phyloP scores from a whole-genome alignment of 2,113 vertebrate genomes.

The Argyrosomus japonicus region DNA sequence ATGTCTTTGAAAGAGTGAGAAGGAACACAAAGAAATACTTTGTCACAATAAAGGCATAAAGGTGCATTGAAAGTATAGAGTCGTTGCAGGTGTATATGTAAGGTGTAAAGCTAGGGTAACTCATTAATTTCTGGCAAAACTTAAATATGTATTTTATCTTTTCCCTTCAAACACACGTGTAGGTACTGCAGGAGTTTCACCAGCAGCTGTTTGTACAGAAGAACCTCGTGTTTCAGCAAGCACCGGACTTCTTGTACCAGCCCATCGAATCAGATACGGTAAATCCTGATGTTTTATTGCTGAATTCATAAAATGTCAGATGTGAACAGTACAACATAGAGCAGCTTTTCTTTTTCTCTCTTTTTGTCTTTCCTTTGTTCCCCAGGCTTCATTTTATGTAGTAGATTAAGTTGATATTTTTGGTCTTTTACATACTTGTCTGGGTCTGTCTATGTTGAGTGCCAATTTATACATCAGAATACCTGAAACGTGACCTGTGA shows the following conservation, averaged over 20 bases:
- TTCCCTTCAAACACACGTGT: background rate
- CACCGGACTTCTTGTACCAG: constrained; percentile 90
- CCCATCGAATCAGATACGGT: constrained; percentile 92
- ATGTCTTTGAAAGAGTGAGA: too few species aligned
- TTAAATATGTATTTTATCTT: background rate
- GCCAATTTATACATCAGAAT: too few species aligned
- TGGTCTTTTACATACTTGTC: too few species aligned
- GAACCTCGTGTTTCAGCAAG: constrained; percentile 88
- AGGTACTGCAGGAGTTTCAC: constrained; percentile 93
- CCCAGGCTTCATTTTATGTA: background rate
- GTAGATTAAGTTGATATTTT: too few species aligned
- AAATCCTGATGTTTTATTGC: constrained; percentile 61
- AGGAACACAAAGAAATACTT: too few species aligned
- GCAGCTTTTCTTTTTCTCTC: background rate
- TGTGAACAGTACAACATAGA: background rate
- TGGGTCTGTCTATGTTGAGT: too few species aligned
- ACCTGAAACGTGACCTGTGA: too few species aligned
- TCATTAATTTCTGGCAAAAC: background rate
- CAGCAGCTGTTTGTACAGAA: constrained; percentile 94
- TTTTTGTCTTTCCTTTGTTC: background rate
- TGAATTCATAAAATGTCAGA: background rate
- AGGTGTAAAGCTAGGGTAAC: too few species aligned
- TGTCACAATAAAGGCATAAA: too few species aligned
- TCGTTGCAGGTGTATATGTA: too few species aligned
- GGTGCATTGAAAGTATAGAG: too few species aligned